Conservation (phyloP, 2,797 vertebrate species). For the Characodon lateralis region DNA sequence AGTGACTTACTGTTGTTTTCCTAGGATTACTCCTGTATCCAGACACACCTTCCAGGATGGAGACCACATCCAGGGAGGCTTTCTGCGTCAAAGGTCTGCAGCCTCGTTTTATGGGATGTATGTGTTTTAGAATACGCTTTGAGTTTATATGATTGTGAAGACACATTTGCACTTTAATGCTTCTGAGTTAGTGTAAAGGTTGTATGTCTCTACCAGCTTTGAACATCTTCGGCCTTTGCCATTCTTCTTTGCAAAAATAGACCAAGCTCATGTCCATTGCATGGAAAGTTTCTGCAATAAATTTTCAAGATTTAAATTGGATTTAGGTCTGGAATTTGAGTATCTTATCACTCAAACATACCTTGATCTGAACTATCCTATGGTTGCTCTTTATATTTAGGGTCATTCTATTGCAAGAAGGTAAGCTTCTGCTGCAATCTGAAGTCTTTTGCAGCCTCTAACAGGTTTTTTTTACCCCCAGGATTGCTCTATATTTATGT, state of each 20-base stretch:
- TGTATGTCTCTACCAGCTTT: background rate
- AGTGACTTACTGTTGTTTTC: background rate
- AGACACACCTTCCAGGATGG: slow-evolving; percentile 72
- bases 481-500: background rate
- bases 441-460: background rate
- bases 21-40: slow-evolving; percentile 75
- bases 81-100: slow-evolving; percentile 60
- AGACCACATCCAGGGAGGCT: slow-evolving; percentile 74
- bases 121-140: background rate
- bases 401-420: background rate
- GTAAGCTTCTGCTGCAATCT: background rate
- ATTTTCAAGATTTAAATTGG: no score
- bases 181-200: background rate
- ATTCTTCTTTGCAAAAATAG: no score
- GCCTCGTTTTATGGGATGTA: background rate
- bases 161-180: background rate
- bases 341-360: background rate
- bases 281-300: no score
- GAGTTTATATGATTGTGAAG: background rate
- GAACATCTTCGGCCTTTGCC: no score
- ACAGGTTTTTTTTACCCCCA: background rate
- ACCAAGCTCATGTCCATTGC: no score
- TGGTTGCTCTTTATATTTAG: background rate
- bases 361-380: background rate
- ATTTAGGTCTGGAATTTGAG: no score